Evolutionary conservation across 2,113 vertebrate species (phyloP).

Genomic region (Uria lomvia): DNA sequence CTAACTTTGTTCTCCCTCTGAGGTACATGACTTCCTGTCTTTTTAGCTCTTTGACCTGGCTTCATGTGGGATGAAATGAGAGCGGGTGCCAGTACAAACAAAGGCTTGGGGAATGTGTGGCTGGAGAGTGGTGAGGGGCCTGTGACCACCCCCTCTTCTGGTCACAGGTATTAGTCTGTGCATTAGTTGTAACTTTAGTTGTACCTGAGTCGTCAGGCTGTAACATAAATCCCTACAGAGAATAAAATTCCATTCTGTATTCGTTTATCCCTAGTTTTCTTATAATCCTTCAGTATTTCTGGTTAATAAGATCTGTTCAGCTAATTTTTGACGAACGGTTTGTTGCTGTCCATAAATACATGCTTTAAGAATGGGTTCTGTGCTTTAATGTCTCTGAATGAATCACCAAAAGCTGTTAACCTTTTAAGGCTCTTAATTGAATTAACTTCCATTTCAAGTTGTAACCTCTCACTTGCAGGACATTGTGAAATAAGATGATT

Average conservation of each 20-base stretch:
- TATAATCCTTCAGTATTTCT: background rate
- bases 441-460: background rate
- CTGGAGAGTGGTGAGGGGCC: background rate
- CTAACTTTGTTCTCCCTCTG: background rate
- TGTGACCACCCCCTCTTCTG: background rate
- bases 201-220: background rate
- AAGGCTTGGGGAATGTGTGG: background rate
- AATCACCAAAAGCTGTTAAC: background rate
- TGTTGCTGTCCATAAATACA: background rate
- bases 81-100: background rate
- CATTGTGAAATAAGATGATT: background rate
- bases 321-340: background rate
- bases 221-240: background rate
- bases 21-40: background rate
- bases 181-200: background rate
- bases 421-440: background rate
- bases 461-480: background rate
- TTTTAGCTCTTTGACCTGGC: background rate
- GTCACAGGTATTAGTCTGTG: background rate
- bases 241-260: background rate
- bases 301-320: background rate
- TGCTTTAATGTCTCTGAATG: background rate
- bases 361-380: background rate
- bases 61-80: background rate
- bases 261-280: background rate